phyloP scores from a whole-genome alignment of 2,113 vertebrate species.

The Hippocampus zosterae region DNA sequence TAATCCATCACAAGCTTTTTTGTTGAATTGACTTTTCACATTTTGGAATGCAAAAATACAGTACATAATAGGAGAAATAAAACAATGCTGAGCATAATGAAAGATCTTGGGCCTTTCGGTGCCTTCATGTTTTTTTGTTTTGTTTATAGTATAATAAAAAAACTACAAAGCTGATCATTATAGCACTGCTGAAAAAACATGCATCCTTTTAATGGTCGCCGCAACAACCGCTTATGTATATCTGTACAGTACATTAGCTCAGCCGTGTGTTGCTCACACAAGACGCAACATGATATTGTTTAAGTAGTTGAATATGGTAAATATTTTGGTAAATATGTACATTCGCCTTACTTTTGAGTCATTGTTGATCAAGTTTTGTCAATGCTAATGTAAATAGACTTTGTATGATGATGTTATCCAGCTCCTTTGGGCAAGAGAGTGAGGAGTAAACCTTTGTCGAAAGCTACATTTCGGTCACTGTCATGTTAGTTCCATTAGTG shows the following conservation, averaged over 20 bases:
- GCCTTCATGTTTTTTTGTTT: too few relatives aligned
- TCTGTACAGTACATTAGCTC: too few relatives aligned
- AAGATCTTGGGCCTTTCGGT: not conserved
- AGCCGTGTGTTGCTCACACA: too few relatives aligned
- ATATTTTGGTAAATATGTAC: too few relatives aligned
- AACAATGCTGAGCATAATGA: not conserved
- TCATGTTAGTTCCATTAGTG: slow-evolving; percentile 10
- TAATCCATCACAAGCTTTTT: not conserved
- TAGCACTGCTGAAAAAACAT: too few relatives aligned
- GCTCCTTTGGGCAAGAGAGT: not conserved
- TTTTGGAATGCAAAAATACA: not conserved
- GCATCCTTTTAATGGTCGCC: too few relatives aligned
- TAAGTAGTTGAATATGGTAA: too few relatives aligned
- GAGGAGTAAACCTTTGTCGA: not conserved
- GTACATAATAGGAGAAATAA: not conserved
- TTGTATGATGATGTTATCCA: not conserved
- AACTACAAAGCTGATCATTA: too few relatives aligned
- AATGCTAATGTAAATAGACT: not conserved
- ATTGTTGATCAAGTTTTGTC: not conserved
- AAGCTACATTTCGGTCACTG: slow-evolving; percentile 7
- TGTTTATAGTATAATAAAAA: too few relatives aligned
- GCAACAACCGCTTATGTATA: too few relatives aligned
- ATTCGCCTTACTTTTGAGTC: not conserved
- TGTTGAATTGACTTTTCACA: not conserved
- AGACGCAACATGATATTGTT: too few relatives aligned